Base-by-base conservation (phyloP, 1,140 invertebrate species). In the Araneus ventricosus region DNA sequence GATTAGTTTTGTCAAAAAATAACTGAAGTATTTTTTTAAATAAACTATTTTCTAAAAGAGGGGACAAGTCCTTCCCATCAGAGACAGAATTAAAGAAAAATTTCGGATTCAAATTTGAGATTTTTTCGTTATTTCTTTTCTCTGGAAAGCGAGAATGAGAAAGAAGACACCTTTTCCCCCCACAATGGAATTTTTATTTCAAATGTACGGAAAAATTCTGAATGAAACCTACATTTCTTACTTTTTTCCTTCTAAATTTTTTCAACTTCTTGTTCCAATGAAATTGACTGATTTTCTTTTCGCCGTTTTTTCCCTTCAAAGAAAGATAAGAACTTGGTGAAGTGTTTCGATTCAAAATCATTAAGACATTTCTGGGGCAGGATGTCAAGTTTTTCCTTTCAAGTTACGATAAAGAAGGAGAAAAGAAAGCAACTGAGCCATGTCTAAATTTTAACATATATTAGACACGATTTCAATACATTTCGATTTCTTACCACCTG, bases 391-490 rank as follows among this genome's bases (percentile, higher is more conserved):
- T 82, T 45, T 41, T 27, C 79, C 24, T 82, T 39, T 7, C 20
- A 41, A 8, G 5, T n/a, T n/a, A 45, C 4, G 10, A 45, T 0
- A n/a, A 41, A 45, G n/a, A 82, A 82, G 14, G 3, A 39, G 3
- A n/a, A 39, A 24, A 41, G 17, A n/a, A 20, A 63, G n/a, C n/a
- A 63, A 2, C 79, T 82, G 37, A n/a, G 39, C 79, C 39, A 39
- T 27, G 37, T 82, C 39, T 82, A 82, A 82, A 82, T 82, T 45
- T 41, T 39, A 82, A 82, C 79, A 82, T 45, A 45, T 82, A 82
- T 82, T 41, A 82, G 39, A 45, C 79, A 30, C 6, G 37, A 82
- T 82, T 45, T 82, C 79, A 45, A 82, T 82, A n/a, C 7, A 45
- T 45, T 45, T 45, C 8, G 5, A 45, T 45, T 45, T 10, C 41